Conservation (phyloP, 1,140 invertebrate species). For the Sipha flava region DNA sequence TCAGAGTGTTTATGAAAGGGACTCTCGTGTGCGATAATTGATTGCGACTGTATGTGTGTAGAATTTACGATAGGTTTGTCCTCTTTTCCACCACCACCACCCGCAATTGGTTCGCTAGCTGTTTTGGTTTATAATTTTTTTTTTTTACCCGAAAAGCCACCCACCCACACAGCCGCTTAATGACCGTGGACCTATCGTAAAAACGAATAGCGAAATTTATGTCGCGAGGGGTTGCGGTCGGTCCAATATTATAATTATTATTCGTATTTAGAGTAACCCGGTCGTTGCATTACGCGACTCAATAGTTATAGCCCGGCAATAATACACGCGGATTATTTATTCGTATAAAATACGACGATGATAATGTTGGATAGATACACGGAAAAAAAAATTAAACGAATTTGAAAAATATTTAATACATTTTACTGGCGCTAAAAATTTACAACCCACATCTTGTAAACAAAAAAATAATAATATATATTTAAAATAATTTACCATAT, state of each 20-base stretch:
- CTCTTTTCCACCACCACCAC: not conserved
- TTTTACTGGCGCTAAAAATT: no score
- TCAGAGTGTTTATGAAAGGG: conserved; percentile 30
- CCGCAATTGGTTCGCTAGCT: not conserved
- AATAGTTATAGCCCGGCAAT: not conserved
- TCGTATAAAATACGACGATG: not conserved
- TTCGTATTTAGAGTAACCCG: not conserved
- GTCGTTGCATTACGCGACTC: no score
- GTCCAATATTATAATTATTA: not conserved
- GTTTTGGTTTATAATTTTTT: not conserved
- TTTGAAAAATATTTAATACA: no score
- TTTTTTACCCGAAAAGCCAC: not conserved
- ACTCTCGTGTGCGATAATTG: conserved; percentile 23
- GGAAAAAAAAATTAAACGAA: no score
- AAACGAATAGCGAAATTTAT: conserved; percentile 26
- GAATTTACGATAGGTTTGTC: conserved; percentile 28
- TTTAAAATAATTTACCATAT: no score
- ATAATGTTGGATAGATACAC: not conserved
- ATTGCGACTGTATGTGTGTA: conserved; percentile 20
- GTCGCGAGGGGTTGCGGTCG: not conserved
- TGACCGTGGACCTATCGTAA: conserved; percentile 10
- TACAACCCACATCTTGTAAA: no score
- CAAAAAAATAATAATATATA: no score
- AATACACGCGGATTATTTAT: not conserved
- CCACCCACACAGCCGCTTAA: conserved; percentile 8